These are phyloP conservation scores for Arctia plantaginis DNA, from an alignment of 2,888 invertebrate species.

Conservation along the genomic window DNA sequence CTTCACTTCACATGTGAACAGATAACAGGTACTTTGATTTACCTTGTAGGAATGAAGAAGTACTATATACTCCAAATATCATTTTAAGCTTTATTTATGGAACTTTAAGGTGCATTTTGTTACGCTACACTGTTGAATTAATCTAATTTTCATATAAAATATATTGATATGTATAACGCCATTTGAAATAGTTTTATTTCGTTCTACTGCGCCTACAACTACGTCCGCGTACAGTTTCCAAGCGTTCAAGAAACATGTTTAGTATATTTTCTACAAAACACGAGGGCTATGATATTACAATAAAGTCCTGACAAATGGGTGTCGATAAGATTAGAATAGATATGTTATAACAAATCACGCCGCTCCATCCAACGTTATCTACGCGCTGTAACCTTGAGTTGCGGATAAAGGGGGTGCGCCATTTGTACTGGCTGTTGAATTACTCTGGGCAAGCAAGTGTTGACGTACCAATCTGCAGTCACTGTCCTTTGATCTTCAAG, in stretches of 20 bases:
- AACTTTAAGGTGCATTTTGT: constrained; percentile 48
- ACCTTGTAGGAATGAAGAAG: not conserved
- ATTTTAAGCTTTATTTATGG: constrained; percentile 49
- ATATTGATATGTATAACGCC: constrained; percentile 35
- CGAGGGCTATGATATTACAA: not conserved
- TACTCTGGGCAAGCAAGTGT: no score
- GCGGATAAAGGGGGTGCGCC: not conserved
- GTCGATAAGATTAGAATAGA: not conserved
- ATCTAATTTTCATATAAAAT: constrained; percentile 47
- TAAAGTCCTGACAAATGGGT: not conserved
- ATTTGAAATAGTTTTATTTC: constrained; percentile 1
- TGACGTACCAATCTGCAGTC: no score
- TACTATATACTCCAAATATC: constrained; percentile 37
- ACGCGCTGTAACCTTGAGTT: not conserved
- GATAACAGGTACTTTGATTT: constrained; percentile 4
- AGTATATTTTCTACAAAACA: no score
- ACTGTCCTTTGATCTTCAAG: no score
- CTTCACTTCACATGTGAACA: not conserved
- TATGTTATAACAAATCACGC: no score
- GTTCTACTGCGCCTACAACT: not conserved
- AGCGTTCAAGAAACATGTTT: not conserved
- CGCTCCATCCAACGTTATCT: not conserved
- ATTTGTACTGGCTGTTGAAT: not conserved
- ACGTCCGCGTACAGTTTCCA: no score
- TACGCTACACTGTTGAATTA: constrained; percentile 21